phyloP scores from a whole-genome alignment of 2,113 vertebrate genomes.

The Phodopus roborovskii region DNA sequence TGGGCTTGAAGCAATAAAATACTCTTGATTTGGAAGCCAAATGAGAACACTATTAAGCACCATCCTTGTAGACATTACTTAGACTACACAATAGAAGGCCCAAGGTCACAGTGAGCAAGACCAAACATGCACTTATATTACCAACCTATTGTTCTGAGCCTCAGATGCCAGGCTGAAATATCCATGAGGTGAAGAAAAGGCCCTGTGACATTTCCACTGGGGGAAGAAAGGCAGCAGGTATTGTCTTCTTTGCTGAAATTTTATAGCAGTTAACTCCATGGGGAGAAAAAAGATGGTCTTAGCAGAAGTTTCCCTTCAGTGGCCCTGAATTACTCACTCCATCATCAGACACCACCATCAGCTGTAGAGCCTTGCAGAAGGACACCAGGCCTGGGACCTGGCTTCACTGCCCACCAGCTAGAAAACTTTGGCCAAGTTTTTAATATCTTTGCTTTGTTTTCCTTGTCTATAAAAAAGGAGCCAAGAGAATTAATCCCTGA shows the following conservation, averaged over 20 bases:
- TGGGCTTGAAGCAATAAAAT: neutral
- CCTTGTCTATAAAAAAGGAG: neutral
- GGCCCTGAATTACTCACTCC: neutral
- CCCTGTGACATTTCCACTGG: neutral
- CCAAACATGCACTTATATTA: neutral
- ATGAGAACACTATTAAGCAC: neutral
- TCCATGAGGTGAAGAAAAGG: too few relatives aligned
- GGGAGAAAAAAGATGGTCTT: neutral
- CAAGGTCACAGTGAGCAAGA: neutral
- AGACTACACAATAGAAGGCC: neutral
- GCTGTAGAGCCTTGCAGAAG: neutral
- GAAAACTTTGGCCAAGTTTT: neutral
- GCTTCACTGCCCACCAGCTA: neutral
- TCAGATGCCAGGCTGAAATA: neutral
- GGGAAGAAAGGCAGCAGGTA: rapidly evolving
- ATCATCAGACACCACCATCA: neutral
- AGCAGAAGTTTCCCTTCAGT: neutral
- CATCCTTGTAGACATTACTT: neutral
- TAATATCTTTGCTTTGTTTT: neutral
- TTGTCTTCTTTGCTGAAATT: neutral
- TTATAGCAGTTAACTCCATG: neutral
- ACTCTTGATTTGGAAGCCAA: neutral
- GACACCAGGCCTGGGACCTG: neutral
- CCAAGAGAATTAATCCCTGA: neutral
- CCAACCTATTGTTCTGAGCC: neutral